Evolutionary conservation across 2,113 vertebrate genomes (phyloP).

Genomic region (Empidonax alnorum): DNA sequence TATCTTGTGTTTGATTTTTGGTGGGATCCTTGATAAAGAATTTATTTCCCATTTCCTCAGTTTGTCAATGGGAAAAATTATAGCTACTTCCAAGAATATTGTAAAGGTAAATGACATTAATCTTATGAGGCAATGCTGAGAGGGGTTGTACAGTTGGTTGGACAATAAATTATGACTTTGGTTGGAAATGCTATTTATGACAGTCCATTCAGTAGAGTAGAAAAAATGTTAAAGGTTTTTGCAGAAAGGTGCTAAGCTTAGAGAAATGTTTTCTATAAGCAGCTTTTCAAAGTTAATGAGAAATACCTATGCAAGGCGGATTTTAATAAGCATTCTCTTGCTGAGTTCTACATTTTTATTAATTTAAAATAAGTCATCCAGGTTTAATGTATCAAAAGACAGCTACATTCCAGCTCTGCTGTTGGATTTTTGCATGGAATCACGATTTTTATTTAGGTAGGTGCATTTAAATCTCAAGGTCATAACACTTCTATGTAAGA

Average conservation of each 20-base stretch:
- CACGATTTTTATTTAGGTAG: not conserved
- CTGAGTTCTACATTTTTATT: slow-evolving; percentile 41
- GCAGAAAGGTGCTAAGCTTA: not conserved
- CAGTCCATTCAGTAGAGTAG: not conserved
- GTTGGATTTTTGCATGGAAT: not conserved
- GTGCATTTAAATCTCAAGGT: not conserved
- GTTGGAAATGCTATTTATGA: not conserved
- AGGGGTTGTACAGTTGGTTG: not conserved
- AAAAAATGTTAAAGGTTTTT: not conserved
- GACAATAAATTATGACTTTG: not conserved
- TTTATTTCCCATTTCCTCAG: not conserved
- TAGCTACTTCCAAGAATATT: not conserved
- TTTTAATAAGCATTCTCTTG: slow-evolving; percentile 61
- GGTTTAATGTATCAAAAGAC: slow-evolving; percentile 24
- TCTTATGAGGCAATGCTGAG: not conserved
- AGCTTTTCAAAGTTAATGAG: slow-evolving; percentile 51
- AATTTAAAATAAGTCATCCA: slow-evolving; percentile 14
- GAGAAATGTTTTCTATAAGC: slow-evolving; percentile 29
- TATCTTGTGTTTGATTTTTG: not conserved
- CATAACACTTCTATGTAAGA: not conserved
- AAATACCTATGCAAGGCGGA: slow-evolving; percentile 20
- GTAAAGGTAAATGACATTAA: not conserved
- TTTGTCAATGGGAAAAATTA: not conserved
- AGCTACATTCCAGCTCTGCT: not conserved
- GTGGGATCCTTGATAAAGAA: not conserved